A percentile compares a stretch with the other conserved stretches of the same genome.
These are phyloP conservation scores for Prietella phreatophila DNA, from an alignment of 2,113 vertebrate genomes.

Conservation along the genomic window DNA sequence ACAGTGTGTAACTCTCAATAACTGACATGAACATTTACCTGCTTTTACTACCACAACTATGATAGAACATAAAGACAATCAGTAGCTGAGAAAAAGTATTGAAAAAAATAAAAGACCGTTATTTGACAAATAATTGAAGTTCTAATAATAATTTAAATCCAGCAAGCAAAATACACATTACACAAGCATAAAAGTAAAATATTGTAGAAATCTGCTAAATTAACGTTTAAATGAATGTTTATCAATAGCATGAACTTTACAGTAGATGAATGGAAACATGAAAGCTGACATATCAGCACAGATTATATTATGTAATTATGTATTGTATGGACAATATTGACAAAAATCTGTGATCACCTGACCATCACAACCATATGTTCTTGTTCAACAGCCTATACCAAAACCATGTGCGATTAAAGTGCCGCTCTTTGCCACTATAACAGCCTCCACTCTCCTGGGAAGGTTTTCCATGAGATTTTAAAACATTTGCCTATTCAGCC, in stretches of 20 bases:
- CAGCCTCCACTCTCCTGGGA: not conserved
- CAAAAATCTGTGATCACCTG: not conserved
- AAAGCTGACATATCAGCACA: not conserved
- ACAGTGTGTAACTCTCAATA: not conserved
- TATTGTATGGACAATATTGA: not conserved
- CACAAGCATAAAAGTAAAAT: not conserved
- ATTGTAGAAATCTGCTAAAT: not conserved
- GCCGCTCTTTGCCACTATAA: not conserved
- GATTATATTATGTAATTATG: not conserved
- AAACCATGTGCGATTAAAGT: not conserved
- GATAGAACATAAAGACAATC: not conserved
- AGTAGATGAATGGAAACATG: not conserved
- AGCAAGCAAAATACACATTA: not conserved
- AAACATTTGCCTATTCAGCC: not conserved
- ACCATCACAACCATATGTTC: not conserved
- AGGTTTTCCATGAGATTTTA: not conserved
- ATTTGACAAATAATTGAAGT: not conserved
- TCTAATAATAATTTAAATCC: not conserved
- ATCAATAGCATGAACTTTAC: not conserved
- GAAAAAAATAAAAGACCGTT: not conserved
- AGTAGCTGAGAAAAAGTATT: not conserved
- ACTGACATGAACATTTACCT: not conserved
- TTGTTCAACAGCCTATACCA: not conserved
- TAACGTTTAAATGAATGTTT: not conserved
- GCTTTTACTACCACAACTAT: not conserved